Evolutionary conservation across 2,797 vertebrate species (phyloP), one percentile per base, ranked within the genome.

Genomic region (Acanthurus lineatus): DNA sequence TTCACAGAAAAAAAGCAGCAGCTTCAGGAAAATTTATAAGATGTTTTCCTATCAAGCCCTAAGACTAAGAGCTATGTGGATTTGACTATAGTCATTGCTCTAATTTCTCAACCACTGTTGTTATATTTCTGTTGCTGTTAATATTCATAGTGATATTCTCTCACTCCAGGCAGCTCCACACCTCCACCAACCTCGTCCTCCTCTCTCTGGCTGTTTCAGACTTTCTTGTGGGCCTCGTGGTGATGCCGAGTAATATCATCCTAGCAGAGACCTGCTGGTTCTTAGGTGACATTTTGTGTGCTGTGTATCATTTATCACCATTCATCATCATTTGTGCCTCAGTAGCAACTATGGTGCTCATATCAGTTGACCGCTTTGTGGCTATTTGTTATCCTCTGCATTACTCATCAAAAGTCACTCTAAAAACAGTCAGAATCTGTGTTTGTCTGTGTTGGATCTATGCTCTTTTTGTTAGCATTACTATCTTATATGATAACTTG

Each of bases 191-290:
- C 40, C 22, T 79, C 20, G 9, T 57, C 28, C 65, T 79, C 44
- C 77, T 79, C 58, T 79, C 77, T 25, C 51, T 79, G 64, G 77
- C 70, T 20, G 57, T 51, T 10, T 47, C 77, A 14, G 77, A 79
- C 58, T 69, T 79, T 19, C 22, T 79, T 0, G 69, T 79, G 20
- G 70, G 77, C 9, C 45, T 62, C 3, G 4, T 79, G 14, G 57
- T 32, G 64, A 79, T 73, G 58, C 69, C 77, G 5, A 19, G 38
- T 19, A 28, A 73, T 10, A 56, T 62, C 6, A 32, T 73, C 20
- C 12, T n/a, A 49, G 8, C 14, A 6, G 12, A 42, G 9, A 59
- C 22, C 64, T 79, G 77, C 64, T 79, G 77, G 70, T 9, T 68
- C 14, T 25, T 69, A 17, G 70, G 52, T 22, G 70, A 73, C 52